Conservation (phyloP, 2,113 vertebrate species). For the Caranx melampygus region DNA sequence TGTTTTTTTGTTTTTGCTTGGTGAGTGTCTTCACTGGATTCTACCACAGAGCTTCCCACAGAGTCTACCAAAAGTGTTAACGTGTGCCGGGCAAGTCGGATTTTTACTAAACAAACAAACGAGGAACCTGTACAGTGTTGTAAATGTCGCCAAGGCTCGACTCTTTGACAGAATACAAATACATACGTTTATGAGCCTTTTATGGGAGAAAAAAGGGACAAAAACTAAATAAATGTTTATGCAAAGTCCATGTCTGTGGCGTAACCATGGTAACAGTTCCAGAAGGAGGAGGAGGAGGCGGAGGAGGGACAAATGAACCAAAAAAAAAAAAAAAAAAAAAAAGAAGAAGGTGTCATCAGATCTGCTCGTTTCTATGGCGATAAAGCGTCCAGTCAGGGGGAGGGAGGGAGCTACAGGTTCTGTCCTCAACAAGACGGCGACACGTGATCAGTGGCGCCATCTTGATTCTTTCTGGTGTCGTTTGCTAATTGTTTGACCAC, state of each 20-base stretch:
- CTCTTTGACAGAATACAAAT: conserved; percentile 38
- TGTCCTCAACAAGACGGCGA: conserved; percentile 3
- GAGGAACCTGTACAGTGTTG: conserved; percentile 45
- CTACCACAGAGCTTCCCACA: conserved; percentile 67
- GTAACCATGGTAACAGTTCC: conserved; percentile 34
- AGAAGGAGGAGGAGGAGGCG: not conserved
- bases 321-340: not conserved
- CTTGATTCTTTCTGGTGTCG: conserved; percentile 44
- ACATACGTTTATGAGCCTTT: conserved; percentile 39
- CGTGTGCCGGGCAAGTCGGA: conserved; percentile 28
- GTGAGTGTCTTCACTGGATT: conserved; percentile 45
- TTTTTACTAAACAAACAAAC: conserved; percentile 53
- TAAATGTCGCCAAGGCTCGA: conserved; percentile 36
- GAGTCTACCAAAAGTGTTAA: conserved; percentile 63
- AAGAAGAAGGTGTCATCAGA: not conserved
- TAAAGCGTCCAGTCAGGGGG: not conserved
- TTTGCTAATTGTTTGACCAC: conserved; percentile 53
- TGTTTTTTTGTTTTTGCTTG: conserved; percentile 24
- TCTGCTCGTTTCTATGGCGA: conserved; percentile 32
- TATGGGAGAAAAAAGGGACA: conserved; percentile 59
- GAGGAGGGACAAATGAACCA: conserved; percentile 17
- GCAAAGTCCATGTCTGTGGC: conserved; percentile 66
- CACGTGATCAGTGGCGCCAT: conserved; percentile 22
- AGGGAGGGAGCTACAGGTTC: not conserved
- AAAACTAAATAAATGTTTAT: conserved; percentile 67